Percentiles rank a stretch among this genome's conserved stretches.
These are phyloP conservation scores for Pseudomyrmex gracilis DNA, from an alignment of 1,140 invertebrate species.

Conservation along the genomic window DNA sequence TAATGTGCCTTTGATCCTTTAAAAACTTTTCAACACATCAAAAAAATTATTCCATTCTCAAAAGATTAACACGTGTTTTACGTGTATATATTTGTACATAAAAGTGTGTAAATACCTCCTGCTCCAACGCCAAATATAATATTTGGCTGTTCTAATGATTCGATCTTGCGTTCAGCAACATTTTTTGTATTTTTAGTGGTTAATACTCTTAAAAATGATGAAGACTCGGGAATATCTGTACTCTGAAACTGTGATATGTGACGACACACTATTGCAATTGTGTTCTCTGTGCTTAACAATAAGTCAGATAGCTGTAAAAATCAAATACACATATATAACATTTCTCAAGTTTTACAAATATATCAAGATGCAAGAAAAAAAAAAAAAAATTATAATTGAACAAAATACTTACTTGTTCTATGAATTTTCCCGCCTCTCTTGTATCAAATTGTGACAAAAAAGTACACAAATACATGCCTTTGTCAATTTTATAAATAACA, in stretches of 20 bases:
- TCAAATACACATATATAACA: not conserved
- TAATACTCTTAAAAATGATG: constrained; percentile 78
- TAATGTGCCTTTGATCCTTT: no score
- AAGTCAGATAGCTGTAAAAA: constrained; percentile 77
- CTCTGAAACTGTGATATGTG: constrained; percentile 79
- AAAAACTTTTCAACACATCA: no score
- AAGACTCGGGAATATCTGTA: constrained; percentile 60
- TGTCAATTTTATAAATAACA: constrained; percentile 73
- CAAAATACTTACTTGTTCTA: constrained; percentile 72
- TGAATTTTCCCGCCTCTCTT: constrained; percentile 74
- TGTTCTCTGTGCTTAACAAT: constrained; percentile 72
- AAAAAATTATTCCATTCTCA: no score
- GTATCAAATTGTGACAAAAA: constrained; percentile 76
- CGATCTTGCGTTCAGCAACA: constrained; percentile 56
- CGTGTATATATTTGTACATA: constrained; percentile 19
- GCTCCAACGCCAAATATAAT: constrained; percentile 81
- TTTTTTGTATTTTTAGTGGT: constrained; percentile 70
- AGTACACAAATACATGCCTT: constrained; percentile 75
- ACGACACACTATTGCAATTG: constrained; percentile 74
- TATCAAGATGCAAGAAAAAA: constrained; percentile 5
- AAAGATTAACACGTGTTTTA: not conserved
- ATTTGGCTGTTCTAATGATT: constrained; percentile 80
- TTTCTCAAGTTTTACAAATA: constrained; percentile 6
- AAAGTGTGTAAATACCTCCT: constrained; percentile 75
- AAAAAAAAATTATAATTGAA: constrained; percentile 18